phyloP scores from a whole-genome alignment of 2,888 invertebrate species.

The Dryocosmus kuriphilus region DNA sequence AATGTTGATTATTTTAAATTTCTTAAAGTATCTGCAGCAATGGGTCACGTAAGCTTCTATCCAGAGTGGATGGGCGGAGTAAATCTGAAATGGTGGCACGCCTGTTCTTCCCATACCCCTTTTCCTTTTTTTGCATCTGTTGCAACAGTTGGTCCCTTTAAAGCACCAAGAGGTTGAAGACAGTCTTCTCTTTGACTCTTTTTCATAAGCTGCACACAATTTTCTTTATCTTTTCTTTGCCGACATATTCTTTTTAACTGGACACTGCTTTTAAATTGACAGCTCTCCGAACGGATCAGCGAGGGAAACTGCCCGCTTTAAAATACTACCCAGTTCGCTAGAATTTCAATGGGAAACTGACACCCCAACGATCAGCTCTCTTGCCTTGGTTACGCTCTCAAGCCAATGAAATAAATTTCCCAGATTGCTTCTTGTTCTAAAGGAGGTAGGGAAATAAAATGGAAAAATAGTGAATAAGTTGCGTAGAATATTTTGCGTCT shows the following conservation, averaged over 20 bases:
- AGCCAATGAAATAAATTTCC: conserved; percentile 21
- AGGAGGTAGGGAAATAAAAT: background rate
- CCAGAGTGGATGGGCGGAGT: conserved; percentile 53
- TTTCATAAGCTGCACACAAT: conserved; percentile 65
- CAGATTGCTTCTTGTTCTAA: conserved; percentile 1
- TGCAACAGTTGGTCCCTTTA: conserved; percentile 75
- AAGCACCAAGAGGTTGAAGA: conserved; percentile 60
- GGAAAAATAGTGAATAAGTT: background rate
- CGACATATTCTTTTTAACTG: background rate
- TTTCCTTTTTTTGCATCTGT: conserved; percentile 69
- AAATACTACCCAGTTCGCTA: conserved; percentile 8
- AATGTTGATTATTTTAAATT: background rate
- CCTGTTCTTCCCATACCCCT: conserved; percentile 47
- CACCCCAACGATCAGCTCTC: conserved; percentile 4
- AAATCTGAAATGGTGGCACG: conserved; percentile 58
- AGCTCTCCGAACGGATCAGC: conserved; percentile 4
- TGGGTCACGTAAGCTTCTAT: background rate
- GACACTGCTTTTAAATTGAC: conserved; percentile 6
- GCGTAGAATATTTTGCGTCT: background rate
- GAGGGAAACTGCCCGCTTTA: background rate
- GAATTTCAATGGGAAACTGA: conserved; percentile 23
- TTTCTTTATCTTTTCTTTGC: background rate
- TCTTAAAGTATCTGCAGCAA: background rate
- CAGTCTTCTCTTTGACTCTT: conserved; percentile 64
- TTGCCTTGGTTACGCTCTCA: conserved; percentile 8